A percentile compares a stretch with the other conserved stretches of the same genome.
Conservation (phyloP, 2,888 invertebrate genomes). For the Lasioglossum morio region DNA sequence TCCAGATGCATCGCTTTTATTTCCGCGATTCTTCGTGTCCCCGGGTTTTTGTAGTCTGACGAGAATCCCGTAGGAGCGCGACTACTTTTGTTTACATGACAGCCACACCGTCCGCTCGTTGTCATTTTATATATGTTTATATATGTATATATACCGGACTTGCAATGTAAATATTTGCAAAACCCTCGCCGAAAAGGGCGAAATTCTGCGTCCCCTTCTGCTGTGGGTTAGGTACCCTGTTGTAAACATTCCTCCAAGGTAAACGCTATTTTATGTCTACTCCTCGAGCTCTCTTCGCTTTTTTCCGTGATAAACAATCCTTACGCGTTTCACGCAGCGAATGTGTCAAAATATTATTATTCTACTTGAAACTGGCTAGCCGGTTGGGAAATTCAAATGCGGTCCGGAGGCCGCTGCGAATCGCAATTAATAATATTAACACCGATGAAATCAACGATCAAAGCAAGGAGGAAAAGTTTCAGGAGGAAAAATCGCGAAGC, state of each 20-base stretch:
- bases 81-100: not conserved
- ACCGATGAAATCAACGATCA: not conserved
- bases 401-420: not conserved
- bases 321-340: not conserved
- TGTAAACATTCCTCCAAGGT: not conserved
- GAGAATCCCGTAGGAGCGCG: not conserved
- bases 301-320: not conserved
- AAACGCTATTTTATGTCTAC: not conserved
- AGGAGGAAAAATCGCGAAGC: not conserved
- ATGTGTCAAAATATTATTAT: not conserved
- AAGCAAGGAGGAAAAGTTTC: not conserved
- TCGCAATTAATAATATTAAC: slow-evolving; percentile 33
- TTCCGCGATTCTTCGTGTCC: not conserved
- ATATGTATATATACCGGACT: not conserved
- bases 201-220: not conserved
- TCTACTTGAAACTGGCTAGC: not conserved
- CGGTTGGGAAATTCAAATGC: not conserved
- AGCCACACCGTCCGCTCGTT: not conserved
- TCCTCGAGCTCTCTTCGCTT: not conserved
- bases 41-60: not conserved
- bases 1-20: not conserved
- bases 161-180: not conserved
- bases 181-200: not conserved
- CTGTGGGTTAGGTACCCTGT: not conserved
- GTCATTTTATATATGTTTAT: not conserved